phyloP scores from a whole-genome alignment of 2,888 invertebrate genomes.

The Pachliopta kotzebuea region DNA sequence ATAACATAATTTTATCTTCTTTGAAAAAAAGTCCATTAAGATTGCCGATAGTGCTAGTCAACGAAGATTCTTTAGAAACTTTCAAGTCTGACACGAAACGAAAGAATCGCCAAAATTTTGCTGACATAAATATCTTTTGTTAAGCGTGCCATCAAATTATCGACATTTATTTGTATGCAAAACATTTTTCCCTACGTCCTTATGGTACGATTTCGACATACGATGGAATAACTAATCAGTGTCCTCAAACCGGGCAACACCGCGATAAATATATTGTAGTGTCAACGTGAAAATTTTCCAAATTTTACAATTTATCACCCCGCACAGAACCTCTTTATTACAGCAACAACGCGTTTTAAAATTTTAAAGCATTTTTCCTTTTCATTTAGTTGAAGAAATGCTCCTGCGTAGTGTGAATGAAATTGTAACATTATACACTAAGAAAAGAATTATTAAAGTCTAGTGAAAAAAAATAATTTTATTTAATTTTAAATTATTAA shows the following conservation, averaged over 20 bases:
- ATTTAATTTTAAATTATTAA: too few relatives aligned
- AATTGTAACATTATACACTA: too few relatives aligned
- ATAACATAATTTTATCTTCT: background rate
- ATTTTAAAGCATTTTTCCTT: too few relatives aligned
- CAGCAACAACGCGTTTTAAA: too few relatives aligned
- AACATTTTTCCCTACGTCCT: conserved; percentile 44
- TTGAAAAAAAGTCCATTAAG: background rate
- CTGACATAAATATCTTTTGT: conserved; percentile 3
- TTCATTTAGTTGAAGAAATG: too few relatives aligned
- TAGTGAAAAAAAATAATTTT: too few relatives aligned
- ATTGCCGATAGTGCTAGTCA: background rate
- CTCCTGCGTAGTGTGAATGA: too few relatives aligned
- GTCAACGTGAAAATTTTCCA: conserved; percentile 34
- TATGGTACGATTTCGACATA: conserved; percentile 55
- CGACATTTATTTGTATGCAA: conserved; percentile 50
- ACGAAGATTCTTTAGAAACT: background rate
- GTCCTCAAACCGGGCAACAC: conserved; percentile 43
- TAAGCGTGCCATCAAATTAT: conserved; percentile 34
- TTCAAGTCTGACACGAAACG: background rate
- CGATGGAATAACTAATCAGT: conserved; percentile 47
- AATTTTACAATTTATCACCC: conserved; percentile 37
- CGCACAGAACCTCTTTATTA: conserved; percentile 7
- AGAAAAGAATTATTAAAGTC: too few relatives aligned
- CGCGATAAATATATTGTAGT: conserved; percentile 35
- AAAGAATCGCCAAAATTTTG: background rate